Percentiles rank a stretch among this genome's conserved stretches.
phyloP scores from a whole-genome alignment of 1,140 invertebrate species.

The Heliconius nattereri region DNA sequence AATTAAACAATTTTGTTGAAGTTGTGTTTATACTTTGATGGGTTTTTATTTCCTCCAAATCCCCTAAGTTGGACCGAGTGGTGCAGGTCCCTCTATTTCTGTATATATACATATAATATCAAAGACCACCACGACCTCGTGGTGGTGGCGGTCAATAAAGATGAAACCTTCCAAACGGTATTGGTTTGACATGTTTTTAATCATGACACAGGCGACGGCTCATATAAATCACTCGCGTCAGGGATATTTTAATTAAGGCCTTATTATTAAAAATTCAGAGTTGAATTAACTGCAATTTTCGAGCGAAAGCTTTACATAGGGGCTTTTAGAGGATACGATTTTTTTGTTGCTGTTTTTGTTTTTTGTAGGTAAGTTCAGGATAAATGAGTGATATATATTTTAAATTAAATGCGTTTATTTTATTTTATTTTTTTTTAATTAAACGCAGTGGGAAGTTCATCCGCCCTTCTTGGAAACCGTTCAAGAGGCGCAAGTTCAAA shows the following conservation, averaged over 20 bases:
- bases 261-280: slow-evolving; percentile 70
- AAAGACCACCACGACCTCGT: background rate
- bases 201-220: slow-evolving; percentile 56
- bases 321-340: slow-evolving; percentile 43
- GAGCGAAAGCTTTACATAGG: slow-evolving; percentile 52
- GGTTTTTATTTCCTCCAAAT: too few species aligned
- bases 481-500: too few species aligned
- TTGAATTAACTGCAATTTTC: slow-evolving; percentile 68
- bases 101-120: background rate
- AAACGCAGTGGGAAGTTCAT: too few species aligned
- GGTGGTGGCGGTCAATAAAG: background rate
- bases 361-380: too few species aligned
- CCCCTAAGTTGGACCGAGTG: too few species aligned
- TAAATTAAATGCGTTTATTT: too few species aligned
- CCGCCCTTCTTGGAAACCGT: too few species aligned
- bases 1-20: too few species aligned
- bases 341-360: slow-evolving; percentile 13
- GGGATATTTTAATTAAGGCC: slow-evolving; percentile 75
- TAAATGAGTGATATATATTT: too few species aligned
- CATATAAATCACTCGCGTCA: slow-evolving; percentile 66
- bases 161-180: slow-evolving; percentile 28
- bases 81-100: background rate
- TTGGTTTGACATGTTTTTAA: slow-evolving; percentile 67
- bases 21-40: too few species aligned
- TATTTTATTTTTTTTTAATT: too few species aligned